These are phyloP conservation scores for Paramormyrops kingsleyae DNA, from an alignment of 2,113 vertebrate species.

Conservation along the genomic window DNA sequence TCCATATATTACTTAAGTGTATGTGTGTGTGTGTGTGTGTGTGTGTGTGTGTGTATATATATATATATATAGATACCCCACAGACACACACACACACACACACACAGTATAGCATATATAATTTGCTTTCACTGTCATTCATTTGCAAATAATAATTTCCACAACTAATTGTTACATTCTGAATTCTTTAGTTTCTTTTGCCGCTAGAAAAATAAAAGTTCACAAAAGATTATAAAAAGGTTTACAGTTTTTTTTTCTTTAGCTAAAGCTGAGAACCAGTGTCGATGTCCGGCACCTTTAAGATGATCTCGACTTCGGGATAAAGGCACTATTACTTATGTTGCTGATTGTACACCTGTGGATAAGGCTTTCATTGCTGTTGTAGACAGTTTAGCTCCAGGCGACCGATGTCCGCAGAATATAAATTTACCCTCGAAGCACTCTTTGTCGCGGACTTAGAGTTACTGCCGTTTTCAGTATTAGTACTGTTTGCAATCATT, in stretches of 20 bases:
- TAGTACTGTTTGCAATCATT: neutral
- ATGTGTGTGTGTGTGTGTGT: too few relatives aligned
- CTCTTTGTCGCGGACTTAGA: conserved; percentile 1
- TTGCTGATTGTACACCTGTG: conserved; percentile 59
- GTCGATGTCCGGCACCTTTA: conserved; percentile 28
- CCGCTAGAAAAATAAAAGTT: neutral
- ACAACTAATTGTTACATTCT: neutral
- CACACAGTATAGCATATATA: neutral
- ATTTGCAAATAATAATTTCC: neutral
- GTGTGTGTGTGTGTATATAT: too few relatives aligned
- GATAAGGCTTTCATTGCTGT: conserved; percentile 48
- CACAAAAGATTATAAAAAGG: neutral
- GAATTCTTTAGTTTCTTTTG: neutral
- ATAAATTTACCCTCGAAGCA: conserved; percentile 31
- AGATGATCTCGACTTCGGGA: conserved; percentile 52
- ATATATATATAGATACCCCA: neutral
- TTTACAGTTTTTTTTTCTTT: conserved; percentile 23
- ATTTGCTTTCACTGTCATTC: neutral
- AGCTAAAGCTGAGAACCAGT: conserved; percentile 37
- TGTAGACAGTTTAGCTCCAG: conserved; percentile 40
- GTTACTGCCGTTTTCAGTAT: neutral
- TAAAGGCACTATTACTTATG: conserved; percentile 53
- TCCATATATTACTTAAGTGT: neutral
- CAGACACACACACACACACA: neutral
- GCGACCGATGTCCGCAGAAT: conserved; percentile 37